Evolutionary conservation across 2,113 vertebrate species (phyloP).

Genomic region (Circaetus gallicus): DNA sequence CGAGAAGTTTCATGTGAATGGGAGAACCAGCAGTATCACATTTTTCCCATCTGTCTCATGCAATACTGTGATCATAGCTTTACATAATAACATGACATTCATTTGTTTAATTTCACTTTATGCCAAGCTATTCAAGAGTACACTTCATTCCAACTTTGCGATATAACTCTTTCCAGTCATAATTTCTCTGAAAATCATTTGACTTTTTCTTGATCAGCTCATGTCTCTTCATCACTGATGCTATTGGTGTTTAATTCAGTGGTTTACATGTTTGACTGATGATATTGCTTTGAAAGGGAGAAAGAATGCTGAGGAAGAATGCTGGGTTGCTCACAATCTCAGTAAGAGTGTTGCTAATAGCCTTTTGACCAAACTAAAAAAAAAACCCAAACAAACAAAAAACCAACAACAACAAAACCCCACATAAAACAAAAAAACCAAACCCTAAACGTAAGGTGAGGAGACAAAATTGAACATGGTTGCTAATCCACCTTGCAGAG

Average conservation of each 20-base stretch:
- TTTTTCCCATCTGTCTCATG: background rate
- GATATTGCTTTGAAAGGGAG: background rate
- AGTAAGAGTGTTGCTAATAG: background rate
- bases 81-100: rapidly evolving
- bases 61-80: background rate
- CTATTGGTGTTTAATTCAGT: rapidly evolving
- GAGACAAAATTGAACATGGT: background rate
- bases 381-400: background rate
- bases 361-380: background rate
- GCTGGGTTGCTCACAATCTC: background rate
- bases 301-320: too few relatives aligned
- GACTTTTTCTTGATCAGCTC: background rate
- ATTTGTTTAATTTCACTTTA: background rate
- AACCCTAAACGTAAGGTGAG: background rate
- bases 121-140: background rate
- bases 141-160: background rate
- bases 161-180: background rate
- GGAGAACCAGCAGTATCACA: rapidly evolving
- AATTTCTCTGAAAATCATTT: background rate
- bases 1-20: background rate
- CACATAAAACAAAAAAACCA: background rate
- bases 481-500: background rate
- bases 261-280: background rate
- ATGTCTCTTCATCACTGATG: background rate
- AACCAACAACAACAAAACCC: background rate